Evolutionary conservation across 2,888 invertebrate species (phyloP).

Genomic region (Amaurobius ferox): DNA sequence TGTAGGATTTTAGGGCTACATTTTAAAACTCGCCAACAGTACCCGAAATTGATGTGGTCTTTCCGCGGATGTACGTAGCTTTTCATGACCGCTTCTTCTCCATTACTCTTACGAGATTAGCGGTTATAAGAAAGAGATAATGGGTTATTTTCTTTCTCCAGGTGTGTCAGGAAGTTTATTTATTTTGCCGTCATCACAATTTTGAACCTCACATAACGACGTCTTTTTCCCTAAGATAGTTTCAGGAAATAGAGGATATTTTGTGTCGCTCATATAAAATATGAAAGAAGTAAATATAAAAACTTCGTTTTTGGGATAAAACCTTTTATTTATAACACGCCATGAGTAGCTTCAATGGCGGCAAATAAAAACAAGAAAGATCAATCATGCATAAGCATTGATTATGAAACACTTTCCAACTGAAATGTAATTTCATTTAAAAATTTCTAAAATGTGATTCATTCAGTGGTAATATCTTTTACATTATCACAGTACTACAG

Average conservation of each 20-base stretch:
- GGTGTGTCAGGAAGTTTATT: constrained; percentile 20
- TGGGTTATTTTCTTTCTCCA: constrained; percentile 68
- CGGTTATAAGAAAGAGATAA: constrained; percentile 65
- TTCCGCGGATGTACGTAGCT: constrained; percentile 46
- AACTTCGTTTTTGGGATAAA: too few species aligned
- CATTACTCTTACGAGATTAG: constrained; percentile 70
- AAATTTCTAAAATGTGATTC: too few species aligned
- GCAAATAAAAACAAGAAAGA: too few species aligned
- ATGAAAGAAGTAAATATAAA: neutral
- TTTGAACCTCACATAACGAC: neutral
- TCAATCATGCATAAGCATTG: too few species aligned
- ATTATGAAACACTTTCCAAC: too few species aligned
- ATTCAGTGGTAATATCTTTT: too few species aligned
- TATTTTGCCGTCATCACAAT: neutral
- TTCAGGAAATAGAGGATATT: neutral
- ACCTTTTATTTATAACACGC: too few species aligned
- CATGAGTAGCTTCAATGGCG: too few species aligned
- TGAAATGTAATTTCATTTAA: too few species aligned
- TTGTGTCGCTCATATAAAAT: neutral
- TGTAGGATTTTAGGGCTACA: constrained; percentile 4
- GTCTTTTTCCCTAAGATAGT: neutral
- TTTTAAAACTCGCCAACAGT: constrained; percentile 55
- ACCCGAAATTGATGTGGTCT: constrained; percentile 60
- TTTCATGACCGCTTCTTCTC: constrained; percentile 59
- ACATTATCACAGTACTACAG: too few species aligned